These are phyloP conservation scores for Poeciliopsis occidentalis DNA, from an alignment of 2,113 vertebrate species.

Conservation along the genomic window DNA sequence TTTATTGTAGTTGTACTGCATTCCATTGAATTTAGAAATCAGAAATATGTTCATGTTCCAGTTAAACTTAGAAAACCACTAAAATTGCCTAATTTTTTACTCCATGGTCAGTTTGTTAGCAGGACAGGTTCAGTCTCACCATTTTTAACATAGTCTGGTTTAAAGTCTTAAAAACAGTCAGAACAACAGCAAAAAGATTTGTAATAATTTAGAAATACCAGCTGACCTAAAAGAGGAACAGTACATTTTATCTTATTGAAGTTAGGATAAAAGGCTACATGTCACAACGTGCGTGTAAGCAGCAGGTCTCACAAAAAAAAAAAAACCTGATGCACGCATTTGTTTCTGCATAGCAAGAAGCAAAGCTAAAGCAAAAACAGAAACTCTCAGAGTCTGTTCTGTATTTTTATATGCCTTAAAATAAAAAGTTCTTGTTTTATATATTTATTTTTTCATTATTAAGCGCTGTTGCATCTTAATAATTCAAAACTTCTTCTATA, in stretches of 20 bases:
- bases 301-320: background rate
- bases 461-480: background rate
- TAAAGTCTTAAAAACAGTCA: too few species aligned
- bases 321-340: background rate
- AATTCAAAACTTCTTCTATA: background rate
- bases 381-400: background rate
- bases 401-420: too few species aligned
- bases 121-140: too few species aligned
- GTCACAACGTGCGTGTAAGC: background rate
- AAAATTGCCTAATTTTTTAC: too few species aligned
- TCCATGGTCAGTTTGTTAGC: too few species aligned
- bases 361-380: background rate
- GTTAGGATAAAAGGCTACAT: background rate
- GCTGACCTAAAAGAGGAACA: background rate
- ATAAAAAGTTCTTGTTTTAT: too few species aligned
- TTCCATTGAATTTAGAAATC: too few species aligned
- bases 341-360: background rate
- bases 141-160: too few species aligned
- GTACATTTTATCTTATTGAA: background rate
- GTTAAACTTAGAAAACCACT: too few species aligned
- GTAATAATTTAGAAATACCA: background rate
- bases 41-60: too few species aligned
- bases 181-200: too few species aligned
- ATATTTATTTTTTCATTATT: background rate
- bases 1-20: too few species aligned